Conservation (phyloP, 2,888 invertebrate genomes). For the Galerucella nymphaeae region DNA sequence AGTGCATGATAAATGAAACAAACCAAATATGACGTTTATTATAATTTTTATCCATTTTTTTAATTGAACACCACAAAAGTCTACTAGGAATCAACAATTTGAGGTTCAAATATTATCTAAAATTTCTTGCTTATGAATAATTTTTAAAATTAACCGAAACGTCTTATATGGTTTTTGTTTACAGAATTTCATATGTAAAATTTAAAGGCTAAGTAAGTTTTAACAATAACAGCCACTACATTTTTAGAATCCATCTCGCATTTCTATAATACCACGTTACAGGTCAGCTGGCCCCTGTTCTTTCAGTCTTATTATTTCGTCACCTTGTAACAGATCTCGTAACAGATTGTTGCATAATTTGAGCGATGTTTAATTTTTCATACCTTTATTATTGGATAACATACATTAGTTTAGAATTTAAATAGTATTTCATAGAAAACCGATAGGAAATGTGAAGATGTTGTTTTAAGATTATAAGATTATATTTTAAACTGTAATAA, state of each 20-base stretch:
- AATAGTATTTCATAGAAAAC: neutral
- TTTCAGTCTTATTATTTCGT: slow-evolving; percentile 12
- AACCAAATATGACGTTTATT: neutral
- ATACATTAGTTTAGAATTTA: neutral
- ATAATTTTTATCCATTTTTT: neutral
- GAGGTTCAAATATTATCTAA: neutral
- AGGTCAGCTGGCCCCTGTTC: slow-evolving; percentile 16
- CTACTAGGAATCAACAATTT: neutral
- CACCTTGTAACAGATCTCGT: neutral
- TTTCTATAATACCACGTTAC: slow-evolving; percentile 4
- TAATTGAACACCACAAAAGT: no score
- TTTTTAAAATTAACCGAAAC: neutral
- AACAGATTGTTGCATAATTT: slow-evolving; percentile 7
- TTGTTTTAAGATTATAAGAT: no score
- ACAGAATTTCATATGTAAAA: neutral
- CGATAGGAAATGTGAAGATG: neutral
- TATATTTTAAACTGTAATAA: no score
- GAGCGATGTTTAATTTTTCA: neutral
- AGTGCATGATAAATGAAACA: neutral
- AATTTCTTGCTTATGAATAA: neutral
- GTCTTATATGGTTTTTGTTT: neutral
- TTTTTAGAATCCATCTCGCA: slow-evolving; percentile 5
- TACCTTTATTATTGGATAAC: neutral
- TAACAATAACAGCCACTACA: neutral
- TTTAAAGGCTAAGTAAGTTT: neutral